Percentiles rank a stretch among this genome's conserved stretches.
phyloP scores from a whole-genome alignment of 1,140 invertebrate species.

The Neotoxoptera formosana region DNA sequence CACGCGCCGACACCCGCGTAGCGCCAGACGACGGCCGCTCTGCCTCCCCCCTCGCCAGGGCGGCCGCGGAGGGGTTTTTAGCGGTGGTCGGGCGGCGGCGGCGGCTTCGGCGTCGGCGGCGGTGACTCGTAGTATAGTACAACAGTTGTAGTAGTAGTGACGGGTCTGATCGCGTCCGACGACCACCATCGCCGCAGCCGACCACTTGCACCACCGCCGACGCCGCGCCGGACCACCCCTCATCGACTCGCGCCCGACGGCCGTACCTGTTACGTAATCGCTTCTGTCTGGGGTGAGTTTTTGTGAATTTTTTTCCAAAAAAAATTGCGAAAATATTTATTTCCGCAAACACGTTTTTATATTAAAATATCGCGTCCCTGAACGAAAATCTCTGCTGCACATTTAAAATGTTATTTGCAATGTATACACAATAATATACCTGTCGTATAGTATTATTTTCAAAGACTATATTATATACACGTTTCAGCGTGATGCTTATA shows the following conservation, averaged over 20 bases:
- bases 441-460: not conserved
- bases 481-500: not conserved
- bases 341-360: too few relatives aligned
- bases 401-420: not conserved
- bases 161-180: constrained; percentile 38
- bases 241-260: not conserved
- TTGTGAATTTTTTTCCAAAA: not conserved
- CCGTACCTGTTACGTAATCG: not conserved
- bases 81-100: not conserved
- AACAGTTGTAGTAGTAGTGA: constrained; percentile 13
- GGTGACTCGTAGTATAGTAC: not conserved
- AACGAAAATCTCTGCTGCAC: not conserved
- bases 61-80: not conserved
- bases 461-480: not conserved
- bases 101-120: not conserved
- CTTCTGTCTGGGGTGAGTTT: constrained; percentile 1
- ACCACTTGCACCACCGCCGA: not conserved
- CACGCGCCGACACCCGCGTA: constrained; percentile 26
- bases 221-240: not conserved
- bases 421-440: too few relatives aligned
- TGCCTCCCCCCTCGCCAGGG: not conserved
- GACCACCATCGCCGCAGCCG: not conserved
- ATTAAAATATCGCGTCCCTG: too few relatives aligned
- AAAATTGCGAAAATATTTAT: too few relatives aligned
- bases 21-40: not conserved